A percentile compares a stretch with the other conserved stretches of the same genome.
Evolutionary conservation across 2,113 vertebrate species (phyloP).

Genomic region (Piaya cayana): DNA sequence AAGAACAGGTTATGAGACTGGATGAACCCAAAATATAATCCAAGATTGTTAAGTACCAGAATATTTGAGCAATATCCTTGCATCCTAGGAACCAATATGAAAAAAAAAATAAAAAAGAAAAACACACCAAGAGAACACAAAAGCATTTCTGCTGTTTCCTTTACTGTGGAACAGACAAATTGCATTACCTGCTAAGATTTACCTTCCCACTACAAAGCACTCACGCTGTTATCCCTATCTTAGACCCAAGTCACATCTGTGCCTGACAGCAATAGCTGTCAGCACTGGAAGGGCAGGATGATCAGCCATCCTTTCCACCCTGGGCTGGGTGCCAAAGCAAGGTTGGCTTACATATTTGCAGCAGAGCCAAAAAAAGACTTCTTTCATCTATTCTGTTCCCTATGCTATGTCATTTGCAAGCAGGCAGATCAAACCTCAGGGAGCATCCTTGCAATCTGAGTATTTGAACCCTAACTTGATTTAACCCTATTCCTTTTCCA

Average conservation of each 20-base stretch:
- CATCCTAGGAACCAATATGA: neutral
- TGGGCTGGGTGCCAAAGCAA: slow-evolving; percentile 20
- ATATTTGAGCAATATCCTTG: neutral
- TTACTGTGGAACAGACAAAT: neutral
- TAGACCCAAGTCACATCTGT: slow-evolving; percentile 20
- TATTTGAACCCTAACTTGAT: neutral
- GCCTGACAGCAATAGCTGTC: slow-evolving; percentile 23
- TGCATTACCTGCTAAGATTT: neutral
- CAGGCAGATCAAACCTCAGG: neutral
- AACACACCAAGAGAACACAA: neutral
- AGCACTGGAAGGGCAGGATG: neutral
- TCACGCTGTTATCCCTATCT: neutral
- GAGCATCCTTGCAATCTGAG: neutral
- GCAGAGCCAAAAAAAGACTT: neutral
- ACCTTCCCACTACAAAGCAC: neutral
- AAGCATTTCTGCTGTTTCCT: neutral
- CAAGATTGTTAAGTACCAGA: neutral
- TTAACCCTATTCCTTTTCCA: neutral
- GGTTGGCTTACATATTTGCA: neutral
- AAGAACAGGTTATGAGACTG: neutral
- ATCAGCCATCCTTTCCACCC: slow-evolving; percentile 25
- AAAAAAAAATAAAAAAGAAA: neutral
- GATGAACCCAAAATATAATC: neutral
- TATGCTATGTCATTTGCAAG: neutral
- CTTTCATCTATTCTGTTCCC: neutral